Conservation (phyloP, 2,888 invertebrate genomes). For the Xestia ashworthii region DNA sequence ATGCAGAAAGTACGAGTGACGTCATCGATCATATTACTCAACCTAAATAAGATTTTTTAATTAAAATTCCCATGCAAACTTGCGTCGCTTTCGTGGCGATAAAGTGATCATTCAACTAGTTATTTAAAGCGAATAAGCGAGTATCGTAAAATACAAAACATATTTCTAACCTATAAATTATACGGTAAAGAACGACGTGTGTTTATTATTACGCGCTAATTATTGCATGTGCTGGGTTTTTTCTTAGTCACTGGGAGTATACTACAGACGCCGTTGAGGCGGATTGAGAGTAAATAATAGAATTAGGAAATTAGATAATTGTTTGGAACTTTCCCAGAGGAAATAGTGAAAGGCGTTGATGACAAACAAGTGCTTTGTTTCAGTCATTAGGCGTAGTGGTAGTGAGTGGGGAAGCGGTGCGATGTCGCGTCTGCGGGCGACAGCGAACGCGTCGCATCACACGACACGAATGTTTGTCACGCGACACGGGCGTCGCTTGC, state of each 20-base stretch:
- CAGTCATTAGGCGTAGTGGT: slow-evolving; percentile 62
- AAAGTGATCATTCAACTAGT: slow-evolving; percentile 52
- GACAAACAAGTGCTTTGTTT: slow-evolving; percentile 69
- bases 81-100: slow-evolving; percentile 27
- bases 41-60: slow-evolving; percentile 58
- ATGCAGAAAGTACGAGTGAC: slow-evolving; percentile 64
- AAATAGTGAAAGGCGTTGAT: slow-evolving; percentile 62
- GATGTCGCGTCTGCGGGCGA: slow-evolving; percentile 62
- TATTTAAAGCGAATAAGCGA: slow-evolving; percentile 19
- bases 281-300: slow-evolving; percentile 23
- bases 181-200: slow-evolving; percentile 19
- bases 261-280: slow-evolving; percentile 25
- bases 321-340: slow-evolving; percentile 41
- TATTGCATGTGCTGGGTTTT: slow-evolving; percentile 15
- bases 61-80: slow-evolving; percentile 46
- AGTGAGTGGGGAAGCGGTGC: slow-evolving; percentile 43
- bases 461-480: slow-evolving; percentile 63
- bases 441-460: slow-evolving; percentile 57
- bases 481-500: slow-evolving; percentile 68
- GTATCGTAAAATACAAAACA: slow-evolving; percentile 41
- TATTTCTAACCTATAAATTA: slow-evolving; percentile 36
- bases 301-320: slow-evolving; percentile 36
- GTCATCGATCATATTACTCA: slow-evolving; percentile 60
- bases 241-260: slow-evolving; percentile 13
- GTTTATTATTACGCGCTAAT: slow-evolving; percentile 39